Conservation (phyloP, 1,140 invertebrate genomes). For the Apocrypta bakeri region DNA sequence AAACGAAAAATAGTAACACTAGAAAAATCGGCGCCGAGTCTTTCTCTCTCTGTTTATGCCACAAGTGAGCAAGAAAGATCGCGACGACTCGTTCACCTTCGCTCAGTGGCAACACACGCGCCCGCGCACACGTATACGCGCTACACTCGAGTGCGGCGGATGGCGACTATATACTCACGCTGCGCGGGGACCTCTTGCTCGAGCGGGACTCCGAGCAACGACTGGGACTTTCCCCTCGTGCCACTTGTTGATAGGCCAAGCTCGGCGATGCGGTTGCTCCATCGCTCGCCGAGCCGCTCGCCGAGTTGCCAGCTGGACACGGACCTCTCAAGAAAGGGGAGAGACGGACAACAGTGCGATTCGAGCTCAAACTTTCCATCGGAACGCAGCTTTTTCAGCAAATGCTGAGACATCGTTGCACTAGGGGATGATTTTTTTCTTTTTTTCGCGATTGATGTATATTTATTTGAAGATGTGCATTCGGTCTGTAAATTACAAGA, state of each 20-base stretch:
- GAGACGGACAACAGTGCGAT: not conserved
- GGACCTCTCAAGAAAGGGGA: conserved; percentile 24
- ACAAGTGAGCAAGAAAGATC: not conserved
- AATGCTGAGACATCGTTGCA: too few relatives aligned
- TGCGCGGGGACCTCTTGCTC: conserved; percentile 53
- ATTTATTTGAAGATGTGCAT: too few relatives aligned
- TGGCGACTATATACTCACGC: not conserved
- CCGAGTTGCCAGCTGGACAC: not conserved
- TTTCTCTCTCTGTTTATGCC: not conserved
- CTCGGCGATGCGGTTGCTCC: conserved; percentile 27
- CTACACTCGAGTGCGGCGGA: not conserved
- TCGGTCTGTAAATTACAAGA: too few relatives aligned
- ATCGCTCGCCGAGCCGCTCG: not conserved
- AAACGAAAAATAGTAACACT: too few relatives aligned
- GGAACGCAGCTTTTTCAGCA: too few relatives aligned
- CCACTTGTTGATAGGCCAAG: conserved; percentile 42
- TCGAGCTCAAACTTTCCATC: too few relatives aligned
- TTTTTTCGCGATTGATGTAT: too few relatives aligned
- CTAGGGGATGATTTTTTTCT: too few relatives aligned
- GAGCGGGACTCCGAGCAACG: conserved; percentile 46
- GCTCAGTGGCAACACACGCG: not conserved
- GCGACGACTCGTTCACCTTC: conserved; percentile 67
- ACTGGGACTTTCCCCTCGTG: conserved; percentile 50
- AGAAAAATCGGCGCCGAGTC: not conserved
- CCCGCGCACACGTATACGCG: not conserved